Percentiles rank a stretch among this genome's conserved stretches.
These are phyloP conservation scores for Rhodinocichla rosea DNA, from an alignment of 2,113 vertebrate genomes.

Conservation along the genomic window DNA sequence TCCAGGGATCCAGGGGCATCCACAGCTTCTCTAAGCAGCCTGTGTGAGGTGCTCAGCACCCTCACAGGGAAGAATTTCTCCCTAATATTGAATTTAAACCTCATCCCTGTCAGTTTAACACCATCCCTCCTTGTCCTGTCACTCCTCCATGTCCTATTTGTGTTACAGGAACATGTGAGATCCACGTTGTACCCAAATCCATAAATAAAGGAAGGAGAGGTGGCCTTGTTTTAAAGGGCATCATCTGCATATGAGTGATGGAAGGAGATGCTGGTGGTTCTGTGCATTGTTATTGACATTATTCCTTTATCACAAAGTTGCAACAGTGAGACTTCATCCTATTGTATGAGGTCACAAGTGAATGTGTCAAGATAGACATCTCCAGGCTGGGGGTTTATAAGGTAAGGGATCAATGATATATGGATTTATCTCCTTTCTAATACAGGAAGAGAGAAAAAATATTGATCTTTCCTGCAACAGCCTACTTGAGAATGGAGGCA, in stretches of 20 bases:
- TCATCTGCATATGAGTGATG: not conserved
- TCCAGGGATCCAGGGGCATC: not conserved
- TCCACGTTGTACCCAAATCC: not conserved
- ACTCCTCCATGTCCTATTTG: not conserved
- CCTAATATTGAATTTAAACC: not conserved
- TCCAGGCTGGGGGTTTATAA: not conserved
- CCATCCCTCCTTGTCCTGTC: not conserved
- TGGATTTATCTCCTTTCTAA: not conserved
- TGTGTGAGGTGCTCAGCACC: fast-evolving
- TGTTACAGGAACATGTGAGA: not conserved
- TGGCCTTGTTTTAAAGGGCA: not conserved
- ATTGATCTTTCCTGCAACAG: not conserved
- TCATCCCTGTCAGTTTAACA: not conserved
- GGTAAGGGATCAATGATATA: not conserved
- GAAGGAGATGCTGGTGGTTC: not conserved
- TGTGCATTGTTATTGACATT: not conserved
- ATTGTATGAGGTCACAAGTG: not conserved
- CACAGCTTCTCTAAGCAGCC: not conserved
- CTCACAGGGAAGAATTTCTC: not conserved
- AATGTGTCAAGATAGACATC: not conserved
- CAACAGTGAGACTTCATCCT: not conserved
- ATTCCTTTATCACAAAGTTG: not conserved
- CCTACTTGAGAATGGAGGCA: not conserved
- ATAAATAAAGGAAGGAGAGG: not conserved
- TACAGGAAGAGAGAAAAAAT: not conserved